A percentile compares a stretch with the other conserved stretches of the same genome.
phyloP scores from a whole-genome alignment of 2,888 invertebrate species.

The Magallana nippona region DNA sequence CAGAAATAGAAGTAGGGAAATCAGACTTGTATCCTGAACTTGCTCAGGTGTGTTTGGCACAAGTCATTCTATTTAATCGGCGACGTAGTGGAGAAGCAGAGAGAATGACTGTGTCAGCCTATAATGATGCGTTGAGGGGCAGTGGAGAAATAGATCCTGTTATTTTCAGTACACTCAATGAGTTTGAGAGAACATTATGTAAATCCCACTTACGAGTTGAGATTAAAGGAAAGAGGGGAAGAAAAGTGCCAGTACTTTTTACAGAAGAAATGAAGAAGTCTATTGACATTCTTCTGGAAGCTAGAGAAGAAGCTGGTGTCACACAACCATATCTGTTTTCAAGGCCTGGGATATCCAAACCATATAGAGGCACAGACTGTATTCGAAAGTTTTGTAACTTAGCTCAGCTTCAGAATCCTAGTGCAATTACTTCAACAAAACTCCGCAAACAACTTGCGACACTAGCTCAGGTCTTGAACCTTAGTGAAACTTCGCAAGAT shows the following conservation, averaged over 20 bases:
- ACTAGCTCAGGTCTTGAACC: constrained; percentile 12
- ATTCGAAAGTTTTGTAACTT: constrained; percentile 39
- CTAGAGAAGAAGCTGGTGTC: background rate
- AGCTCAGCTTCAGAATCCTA: constrained; percentile 41
- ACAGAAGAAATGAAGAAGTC: background rate
- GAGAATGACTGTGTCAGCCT: constrained; percentile 50
- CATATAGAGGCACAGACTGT: constrained; percentile 45
- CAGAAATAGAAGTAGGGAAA: constrained; percentile 9
- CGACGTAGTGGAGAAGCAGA: constrained; percentile 84
- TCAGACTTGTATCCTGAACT: constrained; percentile 41
- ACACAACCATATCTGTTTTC: constrained; percentile 30
- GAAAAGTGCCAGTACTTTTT: constrained; percentile 34
- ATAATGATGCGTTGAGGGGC: constrained; percentile 31
- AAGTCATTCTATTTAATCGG: constrained; percentile 50
- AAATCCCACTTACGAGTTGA: constrained; percentile 3
- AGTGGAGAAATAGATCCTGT: constrained; percentile 38
- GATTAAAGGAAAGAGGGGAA: constrained; percentile 36
- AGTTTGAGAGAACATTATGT: constrained; percentile 34
- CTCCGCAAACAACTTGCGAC: constrained; percentile 36
- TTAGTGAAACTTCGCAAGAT: constrained; percentile 35
- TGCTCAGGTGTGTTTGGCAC: constrained; percentile 44
- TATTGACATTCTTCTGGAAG: background rate
- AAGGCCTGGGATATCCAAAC: background rate
- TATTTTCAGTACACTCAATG: constrained; percentile 40
- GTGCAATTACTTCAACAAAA: constrained; percentile 40